These are phyloP conservation scores for Monodelphis domestica DNA, from an alignment of 2,797 vertebrate genomes.

Conservation along the genomic window DNA sequence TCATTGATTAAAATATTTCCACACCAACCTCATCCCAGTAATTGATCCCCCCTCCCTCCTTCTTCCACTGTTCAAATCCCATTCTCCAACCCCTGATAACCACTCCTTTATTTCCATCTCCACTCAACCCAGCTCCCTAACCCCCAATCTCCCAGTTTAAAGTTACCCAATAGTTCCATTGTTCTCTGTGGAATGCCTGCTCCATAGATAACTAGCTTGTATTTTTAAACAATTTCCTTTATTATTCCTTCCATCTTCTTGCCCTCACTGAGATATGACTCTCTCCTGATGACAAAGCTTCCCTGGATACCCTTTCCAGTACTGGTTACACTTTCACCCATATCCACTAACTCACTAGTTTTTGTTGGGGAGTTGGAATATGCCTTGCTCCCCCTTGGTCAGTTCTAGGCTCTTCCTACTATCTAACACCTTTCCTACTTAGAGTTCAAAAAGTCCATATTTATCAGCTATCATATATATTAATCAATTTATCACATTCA, in stretches of 20 bases:
- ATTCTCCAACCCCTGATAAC: not conserved
- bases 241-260: not conserved
- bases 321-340: not conserved
- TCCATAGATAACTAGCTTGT: not conserved
- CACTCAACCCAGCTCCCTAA: not conserved
- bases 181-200: not conserved
- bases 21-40: not conserved
- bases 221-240: not conserved
- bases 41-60: not conserved
- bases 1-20: not conserved
- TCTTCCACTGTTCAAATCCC: not conserved
- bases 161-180: not conserved
- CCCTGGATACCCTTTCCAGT: not conserved
- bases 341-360: not conserved
- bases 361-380: not conserved
- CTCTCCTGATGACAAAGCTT: not conserved
- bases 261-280: not conserved
- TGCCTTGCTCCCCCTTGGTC: not conserved
- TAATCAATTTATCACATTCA: too few species aligned
- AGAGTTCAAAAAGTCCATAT: not conserved
- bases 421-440: not conserved
- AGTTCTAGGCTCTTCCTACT: not conserved
- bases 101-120: not conserved
- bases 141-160: not conserved
- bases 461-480: too few species aligned